These are phyloP conservation scores for Manduca sexta DNA, from an alignment of 1,140 invertebrate species.

Conservation along the genomic window DNA sequence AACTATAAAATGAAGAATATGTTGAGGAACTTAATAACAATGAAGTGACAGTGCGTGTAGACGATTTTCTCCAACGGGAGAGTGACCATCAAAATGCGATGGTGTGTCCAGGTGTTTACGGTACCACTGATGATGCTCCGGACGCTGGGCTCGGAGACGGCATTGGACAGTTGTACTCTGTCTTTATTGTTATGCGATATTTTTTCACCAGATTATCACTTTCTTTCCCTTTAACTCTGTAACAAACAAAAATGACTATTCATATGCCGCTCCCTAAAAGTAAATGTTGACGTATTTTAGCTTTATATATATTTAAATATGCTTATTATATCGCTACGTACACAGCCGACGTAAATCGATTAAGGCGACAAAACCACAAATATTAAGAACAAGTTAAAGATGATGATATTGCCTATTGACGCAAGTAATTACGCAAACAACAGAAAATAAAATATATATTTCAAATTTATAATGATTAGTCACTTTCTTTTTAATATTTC, in stretches of 20 bases:
- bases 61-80: slow-evolving; percentile 56
- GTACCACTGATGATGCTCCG: slow-evolving; percentile 27
- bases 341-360: too few relatives aligned
- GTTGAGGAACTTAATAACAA: slow-evolving; percentile 71
- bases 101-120: slow-evolving; percentile 30
- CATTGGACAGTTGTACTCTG: slow-evolving; percentile 37
- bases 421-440: too few relatives aligned
- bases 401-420: too few relatives aligned
- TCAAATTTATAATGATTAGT: too few relatives aligned
- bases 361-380: too few relatives aligned
- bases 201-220: slow-evolving; percentile 33
- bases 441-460: too few relatives aligned
- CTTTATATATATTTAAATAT: too few relatives aligned
- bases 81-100: slow-evolving; percentile 62
- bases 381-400: too few relatives aligned
- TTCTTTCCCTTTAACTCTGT: slow-evolving; percentile 46
- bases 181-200: slow-evolving; percentile 27
- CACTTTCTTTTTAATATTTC: too few relatives aligned
- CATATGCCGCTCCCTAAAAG: too few relatives aligned
- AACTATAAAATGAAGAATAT: slow-evolving; percentile 71
- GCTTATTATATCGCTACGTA: too few relatives aligned
- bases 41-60: slow-evolving; percentile 71
- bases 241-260: slow-evolving; percentile 33
- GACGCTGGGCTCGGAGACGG: slow-evolving; percentile 25
- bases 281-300: too few relatives aligned